These are phyloP conservation scores for Heliangelus exortis DNA, from an alignment of 2,797 vertebrate species.

Conservation along the genomic window DNA sequence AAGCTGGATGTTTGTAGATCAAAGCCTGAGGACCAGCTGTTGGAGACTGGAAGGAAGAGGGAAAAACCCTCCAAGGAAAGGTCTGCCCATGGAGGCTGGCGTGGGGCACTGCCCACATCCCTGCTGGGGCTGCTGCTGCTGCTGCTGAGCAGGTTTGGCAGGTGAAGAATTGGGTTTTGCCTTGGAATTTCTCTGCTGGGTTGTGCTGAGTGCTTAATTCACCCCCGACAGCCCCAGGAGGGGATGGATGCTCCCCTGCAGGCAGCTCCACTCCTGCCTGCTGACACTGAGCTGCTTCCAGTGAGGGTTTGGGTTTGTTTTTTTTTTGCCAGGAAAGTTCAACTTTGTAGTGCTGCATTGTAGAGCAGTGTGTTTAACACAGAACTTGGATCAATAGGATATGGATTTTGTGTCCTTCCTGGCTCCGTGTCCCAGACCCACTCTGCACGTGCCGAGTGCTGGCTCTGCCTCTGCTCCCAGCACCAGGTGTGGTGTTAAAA, in stretches of 20 bases:
- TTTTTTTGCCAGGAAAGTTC: too few species aligned
- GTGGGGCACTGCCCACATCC: too few species aligned
- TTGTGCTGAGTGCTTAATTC: background rate
- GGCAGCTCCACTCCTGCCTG: background rate
- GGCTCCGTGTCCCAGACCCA: rapidly evolving
- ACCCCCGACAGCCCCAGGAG: background rate
- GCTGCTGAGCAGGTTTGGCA: rapidly evolving
- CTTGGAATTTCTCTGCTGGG: background rate
- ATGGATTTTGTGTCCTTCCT: background rate
- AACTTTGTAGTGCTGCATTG: background rate
- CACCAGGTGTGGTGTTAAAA: background rate
- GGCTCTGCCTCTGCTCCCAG: background rate
- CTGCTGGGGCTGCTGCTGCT: background rate
- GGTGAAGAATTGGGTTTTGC: background rate
- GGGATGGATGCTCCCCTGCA: background rate
- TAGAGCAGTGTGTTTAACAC: background rate
- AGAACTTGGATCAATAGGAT: background rate
- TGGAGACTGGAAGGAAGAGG: too few species aligned
- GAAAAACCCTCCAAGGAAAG: too few species aligned
- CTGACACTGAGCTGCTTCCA: too few species aligned
- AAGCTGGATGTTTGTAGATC: too few species aligned
- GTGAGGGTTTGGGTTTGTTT: too few species aligned
- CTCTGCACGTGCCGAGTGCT: background rate
- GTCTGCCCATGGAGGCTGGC: too few species aligned
- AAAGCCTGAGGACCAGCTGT: too few species aligned